Evolutionary conservation across 1,140 invertebrate genomes (phyloP).

Genomic region (Hyposmocoma kahamanoa): DNA sequence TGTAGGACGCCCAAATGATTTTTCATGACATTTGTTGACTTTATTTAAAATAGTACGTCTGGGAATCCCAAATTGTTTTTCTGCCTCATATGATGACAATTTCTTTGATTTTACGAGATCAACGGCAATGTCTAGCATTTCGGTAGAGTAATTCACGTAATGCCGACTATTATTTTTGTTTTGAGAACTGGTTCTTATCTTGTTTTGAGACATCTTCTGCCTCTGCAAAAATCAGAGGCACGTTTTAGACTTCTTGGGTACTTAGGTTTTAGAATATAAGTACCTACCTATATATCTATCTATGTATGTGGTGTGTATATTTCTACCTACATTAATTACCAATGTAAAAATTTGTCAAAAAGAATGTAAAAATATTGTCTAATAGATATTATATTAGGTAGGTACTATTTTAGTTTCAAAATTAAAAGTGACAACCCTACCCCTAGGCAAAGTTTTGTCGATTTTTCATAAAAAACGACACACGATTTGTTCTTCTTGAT

Average conservation of each 20-base stretch:
- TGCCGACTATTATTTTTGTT: not conserved
- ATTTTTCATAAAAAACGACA: not conserved
- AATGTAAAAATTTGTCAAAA: not conserved
- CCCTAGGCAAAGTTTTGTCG: not conserved
- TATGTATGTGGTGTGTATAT: not conserved
- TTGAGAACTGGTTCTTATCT: no score
- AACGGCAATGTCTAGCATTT: slow-evolving; percentile 7
- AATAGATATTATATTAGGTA: not conserved
- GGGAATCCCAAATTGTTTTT: slow-evolving; percentile 18
- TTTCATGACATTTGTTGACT: slow-evolving; percentile 3
- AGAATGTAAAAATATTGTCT: not conserved
- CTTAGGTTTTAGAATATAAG: no score
- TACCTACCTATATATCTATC: slow-evolving; percentile 2
- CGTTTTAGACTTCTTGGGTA: no score
- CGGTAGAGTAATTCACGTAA: slow-evolving; percentile 13
- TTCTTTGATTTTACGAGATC: slow-evolving; percentile 8
- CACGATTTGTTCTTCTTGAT: not conserved
- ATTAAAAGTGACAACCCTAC: not conserved
- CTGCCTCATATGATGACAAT: slow-evolving; percentile 11
- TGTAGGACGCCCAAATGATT: slow-evolving; percentile 10
- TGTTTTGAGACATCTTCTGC: no score
- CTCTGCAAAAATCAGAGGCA: no score
- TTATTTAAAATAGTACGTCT: slow-evolving; percentile 17
- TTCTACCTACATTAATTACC: not conserved
- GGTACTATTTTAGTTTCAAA: not conserved